Base-by-base conservation (phyloP, 2,113 vertebrate genomes). In the Eidolon helvum region DNA sequence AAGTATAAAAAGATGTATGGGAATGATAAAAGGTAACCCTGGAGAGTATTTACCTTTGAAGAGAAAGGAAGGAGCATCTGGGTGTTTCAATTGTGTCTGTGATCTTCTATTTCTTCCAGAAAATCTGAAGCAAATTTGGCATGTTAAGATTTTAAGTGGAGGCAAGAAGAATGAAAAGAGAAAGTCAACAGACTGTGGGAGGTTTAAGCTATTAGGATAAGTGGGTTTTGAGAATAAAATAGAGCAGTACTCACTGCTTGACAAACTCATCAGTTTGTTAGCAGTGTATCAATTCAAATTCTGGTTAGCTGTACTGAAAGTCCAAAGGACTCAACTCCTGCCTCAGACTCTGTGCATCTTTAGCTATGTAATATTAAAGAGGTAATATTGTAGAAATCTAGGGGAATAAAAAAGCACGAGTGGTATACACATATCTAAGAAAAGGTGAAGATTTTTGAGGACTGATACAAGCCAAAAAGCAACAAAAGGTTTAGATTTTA, bases 51-150 rank as follows among this genome's bases (percentile, higher is more conserved):
- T 69, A 18, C 28, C 28, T 79, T 95, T 84, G 50, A 43, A 69
- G 45, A 79, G 33, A 78, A 14, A 63, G n/a, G 28, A 77, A 61
- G 50, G 26, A 12, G 11, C 19, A 69, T 26, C 7, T 33, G 10
- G 28, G 21, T 30, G n/a, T 28, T 89, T 88, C 43, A 43, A 18
- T 38, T 82, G 5, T 80, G 55, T 63, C 57, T 66, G 38, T 55
- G 28, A 72, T 50, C n/a, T 78, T 94, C 91, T 68, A 80, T 79
- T 96, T 92, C 84, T 87, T 87, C 48, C 19, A 80, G 59, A 61
- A 96, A 96, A 91, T 77, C 21, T 77, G 43, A 88, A 91, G 53
- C 9, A 74, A 92, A 61, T 85, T 96, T 93, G 66, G 21, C 35
- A 45, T 57, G 5, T 84, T 68, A 94, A 53, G 33, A n/a, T 71